Evolutionary conservation across 2,888 invertebrate genomes (phyloP), one percentile per base, ranked within the genome.

Genomic region (Macrosoma leucophasiata): DNA sequence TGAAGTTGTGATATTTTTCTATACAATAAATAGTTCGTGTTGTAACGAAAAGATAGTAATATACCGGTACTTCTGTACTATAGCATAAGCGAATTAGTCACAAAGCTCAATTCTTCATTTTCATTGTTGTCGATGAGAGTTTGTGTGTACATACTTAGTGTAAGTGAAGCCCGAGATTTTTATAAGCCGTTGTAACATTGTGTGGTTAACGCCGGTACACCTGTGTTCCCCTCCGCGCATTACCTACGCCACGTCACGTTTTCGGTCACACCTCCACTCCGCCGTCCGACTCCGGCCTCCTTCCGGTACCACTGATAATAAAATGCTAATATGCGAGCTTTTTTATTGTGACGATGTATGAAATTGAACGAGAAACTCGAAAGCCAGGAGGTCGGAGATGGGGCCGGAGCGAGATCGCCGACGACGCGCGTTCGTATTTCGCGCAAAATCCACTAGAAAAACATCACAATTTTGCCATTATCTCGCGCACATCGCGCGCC

Each of bases 391-490:
- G 45, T 41, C 25, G 24, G 46, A 41, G 46, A 33, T 24, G 18
- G 29, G 22, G 19, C 22, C 26, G 14, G 24, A 42, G 41, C 40
- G 41, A 45, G 46, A 42, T 39, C 36, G 39, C 29, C 31, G 41
- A 42, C 50, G 39, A 50, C 47, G 49, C 44, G 27, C 29, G 34
- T 42, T 42, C 14, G 19, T 44, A 48, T 36, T 47, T 46, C 43
- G 51, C 46, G 50, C 51, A 50, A 55, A 57, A 55, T 45, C 53
- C 58, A 57, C 50, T 66, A 73, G 81, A 78, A 77, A 81, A 82
- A 75, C 70, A 79, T 84, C 82, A 81, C 82, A 84, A 82, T 78
- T 82, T 82, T 72, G 62, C 81, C 81, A 79, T 78, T 77, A 74
- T 75, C 72, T 68, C 59, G 64, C 62, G 62, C 59, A 62, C 60